These are phyloP conservation scores for Ctenoplectra terminalis DNA, from an alignment of 1,140 invertebrate species.

Conservation along the genomic window DNA sequence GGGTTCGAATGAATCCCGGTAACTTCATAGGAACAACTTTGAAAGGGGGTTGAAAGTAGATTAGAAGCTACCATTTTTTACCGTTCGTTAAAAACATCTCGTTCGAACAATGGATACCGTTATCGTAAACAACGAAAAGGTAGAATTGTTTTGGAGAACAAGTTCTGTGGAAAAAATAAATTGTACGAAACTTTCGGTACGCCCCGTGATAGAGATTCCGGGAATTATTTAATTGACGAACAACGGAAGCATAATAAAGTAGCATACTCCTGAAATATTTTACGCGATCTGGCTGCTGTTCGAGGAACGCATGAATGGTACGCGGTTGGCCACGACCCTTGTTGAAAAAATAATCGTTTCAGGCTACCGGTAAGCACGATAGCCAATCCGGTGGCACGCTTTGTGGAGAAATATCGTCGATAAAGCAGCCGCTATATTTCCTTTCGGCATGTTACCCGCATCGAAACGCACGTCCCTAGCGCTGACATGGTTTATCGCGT, in stretches of 20 bases:
- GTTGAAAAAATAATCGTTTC: conserved; percentile 2
- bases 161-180: too few species aligned
- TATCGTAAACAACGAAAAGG: background rate
- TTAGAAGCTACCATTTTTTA: conserved; percentile 27
- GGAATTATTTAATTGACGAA: background rate
- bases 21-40: conserved; percentile 2
- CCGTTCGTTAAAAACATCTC: background rate
- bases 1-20: conserved; percentile 1
- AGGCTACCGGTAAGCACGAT: background rate
- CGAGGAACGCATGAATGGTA: background rate
- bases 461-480: background rate
- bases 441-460: background rate
- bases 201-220: too few species aligned
- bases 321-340: background rate
- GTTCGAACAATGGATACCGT: background rate
- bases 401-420: conserved; percentile 19
- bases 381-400: background rate
- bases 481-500: conserved; percentile 31
- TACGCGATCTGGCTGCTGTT: background rate
- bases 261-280: background rate
- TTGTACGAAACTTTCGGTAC: too few species aligned
- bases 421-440: conserved; percentile 15
- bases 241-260: background rate
- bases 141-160: too few species aligned
- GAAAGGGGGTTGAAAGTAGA: background rate